Percentiles rank a stretch among this genome's conserved stretches.
Evolutionary conservation across 2,797 vertebrate species (phyloP).

Genomic region (Notolabrus celidotus): DNA sequence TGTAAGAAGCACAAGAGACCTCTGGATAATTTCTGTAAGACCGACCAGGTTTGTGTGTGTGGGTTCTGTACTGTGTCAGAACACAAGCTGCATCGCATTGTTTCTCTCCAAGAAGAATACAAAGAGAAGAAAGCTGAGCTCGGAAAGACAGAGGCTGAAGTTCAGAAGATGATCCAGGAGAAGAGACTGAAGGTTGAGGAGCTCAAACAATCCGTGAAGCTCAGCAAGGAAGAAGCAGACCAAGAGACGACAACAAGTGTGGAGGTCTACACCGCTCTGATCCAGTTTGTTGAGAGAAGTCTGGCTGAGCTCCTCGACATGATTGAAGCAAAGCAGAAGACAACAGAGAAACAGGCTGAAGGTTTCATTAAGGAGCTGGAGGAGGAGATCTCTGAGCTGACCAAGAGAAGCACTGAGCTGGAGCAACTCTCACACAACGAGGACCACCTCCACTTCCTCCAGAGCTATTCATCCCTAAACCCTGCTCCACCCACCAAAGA

Average conservation of each 20-base stretch:
- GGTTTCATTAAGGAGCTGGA: slow-evolving; percentile 7
- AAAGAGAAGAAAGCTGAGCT: neutral
- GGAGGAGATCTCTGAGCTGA: neutral
- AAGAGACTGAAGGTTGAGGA: neutral
- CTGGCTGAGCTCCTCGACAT: neutral
- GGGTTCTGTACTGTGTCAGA: neutral
- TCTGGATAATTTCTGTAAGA: neutral
- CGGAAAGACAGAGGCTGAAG: neutral
- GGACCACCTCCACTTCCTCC: no score
- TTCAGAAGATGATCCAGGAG: neutral
- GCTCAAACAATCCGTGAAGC: neutral
- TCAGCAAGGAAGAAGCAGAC: neutral
- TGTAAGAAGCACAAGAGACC: neutral
- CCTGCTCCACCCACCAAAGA: neutral
- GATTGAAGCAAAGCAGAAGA: neutral
- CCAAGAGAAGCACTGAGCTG: no score
- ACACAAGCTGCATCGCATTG: neutral
- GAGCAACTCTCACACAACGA: no score
- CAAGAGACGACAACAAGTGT: neutral
- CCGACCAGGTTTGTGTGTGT: slow-evolving; percentile 1
- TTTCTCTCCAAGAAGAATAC: neutral
- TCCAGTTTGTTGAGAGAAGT: neutral
- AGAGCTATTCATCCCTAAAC: neutral
- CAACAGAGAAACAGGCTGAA: neutral
- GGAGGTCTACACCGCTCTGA: slow-evolving; percentile 1